Evolutionary conservation across 2,113 vertebrate species (phyloP).

Genomic region (Toxotes chatareus): DNA sequence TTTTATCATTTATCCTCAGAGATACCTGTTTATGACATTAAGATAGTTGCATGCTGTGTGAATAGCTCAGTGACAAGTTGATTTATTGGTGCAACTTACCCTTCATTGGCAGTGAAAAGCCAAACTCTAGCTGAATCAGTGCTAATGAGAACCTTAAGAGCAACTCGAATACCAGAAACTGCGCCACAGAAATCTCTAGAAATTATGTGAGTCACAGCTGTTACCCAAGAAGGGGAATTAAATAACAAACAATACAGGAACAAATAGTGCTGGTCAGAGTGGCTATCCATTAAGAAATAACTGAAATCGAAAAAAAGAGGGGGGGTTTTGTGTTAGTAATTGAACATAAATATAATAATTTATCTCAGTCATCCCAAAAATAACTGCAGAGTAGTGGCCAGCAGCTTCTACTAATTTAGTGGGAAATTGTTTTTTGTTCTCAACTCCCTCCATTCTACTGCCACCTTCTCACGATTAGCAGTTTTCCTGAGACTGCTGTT

Average conservation of each 20-base stretch:
- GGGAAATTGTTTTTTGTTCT: not conserved
- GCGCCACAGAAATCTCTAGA: slow-evolving; percentile 33
- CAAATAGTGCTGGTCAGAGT: not conserved
- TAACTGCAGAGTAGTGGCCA: not conserved
- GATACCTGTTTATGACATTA: slow-evolving; percentile 58
- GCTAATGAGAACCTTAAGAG: slow-evolving; percentile 29
- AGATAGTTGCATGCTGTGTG: slow-evolving; percentile 47
- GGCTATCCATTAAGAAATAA: slow-evolving; percentile 17
- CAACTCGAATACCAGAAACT: slow-evolving; percentile 35
- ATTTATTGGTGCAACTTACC: slow-evolving; percentile 60
- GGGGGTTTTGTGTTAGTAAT: not conserved
- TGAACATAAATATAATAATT: not conserved
- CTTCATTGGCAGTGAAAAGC: slow-evolving; percentile 37
- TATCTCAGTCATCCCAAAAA: not conserved
- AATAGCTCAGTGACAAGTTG: slow-evolving; percentile 63
- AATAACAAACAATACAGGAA: slow-evolving; percentile 22
- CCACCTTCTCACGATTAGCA: too few relatives aligned
- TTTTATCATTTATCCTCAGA: slow-evolving; percentile 54
- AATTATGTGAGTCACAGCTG: slow-evolving; percentile 17
- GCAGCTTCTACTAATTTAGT: not conserved
- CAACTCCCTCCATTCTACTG: not conserved
- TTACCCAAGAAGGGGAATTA: not conserved
- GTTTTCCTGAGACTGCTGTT: slow-evolving; percentile 2
- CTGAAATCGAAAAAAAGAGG: not conserved
- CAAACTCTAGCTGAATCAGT: slow-evolving; percentile 31